Conservation (phyloP, 2,888 invertebrate genomes). For the Trileptium ribeirensis region DNA sequence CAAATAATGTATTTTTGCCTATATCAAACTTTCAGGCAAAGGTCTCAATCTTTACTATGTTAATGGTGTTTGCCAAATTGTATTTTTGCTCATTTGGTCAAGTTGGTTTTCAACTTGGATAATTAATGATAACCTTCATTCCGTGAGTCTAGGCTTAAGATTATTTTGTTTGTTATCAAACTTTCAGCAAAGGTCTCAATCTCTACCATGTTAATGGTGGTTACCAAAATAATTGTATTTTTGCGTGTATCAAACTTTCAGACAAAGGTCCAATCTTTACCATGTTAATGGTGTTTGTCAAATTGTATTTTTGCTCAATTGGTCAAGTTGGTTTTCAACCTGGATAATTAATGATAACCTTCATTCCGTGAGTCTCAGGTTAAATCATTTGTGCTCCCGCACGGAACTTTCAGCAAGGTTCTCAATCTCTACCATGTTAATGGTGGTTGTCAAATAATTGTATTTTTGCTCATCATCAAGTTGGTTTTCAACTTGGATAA, state of each 20-base stretch:
- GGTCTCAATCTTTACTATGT: background rate
- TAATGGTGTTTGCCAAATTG: background rate
- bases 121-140: too few relatives aligned
- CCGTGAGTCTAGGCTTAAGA: too few relatives aligned
- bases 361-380: too few relatives aligned
- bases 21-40: background rate
- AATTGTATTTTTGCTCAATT: background rate
- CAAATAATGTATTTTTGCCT: too few relatives aligned
- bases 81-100: background rate
- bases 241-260: background rate
- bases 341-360: too few relatives aligned
- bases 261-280: background rate
- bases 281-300: background rate
- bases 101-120: conserved; percentile 16
- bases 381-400: too few relatives aligned
- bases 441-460: background rate
- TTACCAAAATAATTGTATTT: too few relatives aligned
- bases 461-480: background rate
- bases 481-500: conserved; percentile 14
- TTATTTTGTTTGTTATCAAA: background rate
- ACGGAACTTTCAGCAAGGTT: background rate
- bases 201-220: background rate
- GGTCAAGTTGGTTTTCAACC: conserved; percentile 7
- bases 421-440: background rate
- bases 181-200: background rate